A percentile compares a stretch with the other conserved stretches of the same genome.
Evolutionary conservation across 2,797 vertebrate species (phyloP).

Genomic region (Crenichthys baileyi): DNA sequence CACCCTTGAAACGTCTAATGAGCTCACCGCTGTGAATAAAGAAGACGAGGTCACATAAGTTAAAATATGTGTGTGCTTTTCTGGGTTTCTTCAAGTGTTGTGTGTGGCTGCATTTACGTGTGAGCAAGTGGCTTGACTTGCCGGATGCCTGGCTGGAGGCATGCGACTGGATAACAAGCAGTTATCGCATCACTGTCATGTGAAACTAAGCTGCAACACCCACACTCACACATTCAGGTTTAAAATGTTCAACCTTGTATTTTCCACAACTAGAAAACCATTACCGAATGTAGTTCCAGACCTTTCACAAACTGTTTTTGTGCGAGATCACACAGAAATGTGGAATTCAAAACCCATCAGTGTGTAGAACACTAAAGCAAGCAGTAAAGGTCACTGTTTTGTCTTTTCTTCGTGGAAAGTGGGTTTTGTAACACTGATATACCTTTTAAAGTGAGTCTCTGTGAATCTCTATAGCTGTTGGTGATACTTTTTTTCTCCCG

Average conservation of each 20-base stretch:
- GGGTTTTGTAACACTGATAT: background rate
- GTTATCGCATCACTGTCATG: slow-evolving; percentile 32
- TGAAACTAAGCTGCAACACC: slow-evolving; percentile 17
- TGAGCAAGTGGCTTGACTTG: slow-evolving; percentile 22
- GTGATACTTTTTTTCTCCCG: background rate
- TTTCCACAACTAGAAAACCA: slow-evolving; percentile 12
- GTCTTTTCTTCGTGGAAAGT: background rate
- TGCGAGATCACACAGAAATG: slow-evolving; percentile 1
- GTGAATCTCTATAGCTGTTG: background rate
- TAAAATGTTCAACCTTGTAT: slow-evolving; percentile 7
- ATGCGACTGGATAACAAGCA: slow-evolving; percentile 29
- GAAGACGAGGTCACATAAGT: slow-evolving; percentile 56
- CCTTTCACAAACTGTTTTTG: slow-evolving; percentile 1
- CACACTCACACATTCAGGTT: background rate
- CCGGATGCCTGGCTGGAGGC: slow-evolving; percentile 17
- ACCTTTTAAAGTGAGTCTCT: background rate
- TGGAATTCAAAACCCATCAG: background rate
- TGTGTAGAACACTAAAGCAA: background rate
- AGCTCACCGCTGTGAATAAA: slow-evolving; percentile 59
- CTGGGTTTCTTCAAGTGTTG: background rate
- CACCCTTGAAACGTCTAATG: slow-evolving; percentile 72
- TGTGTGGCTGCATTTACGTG: slow-evolving; percentile 5
- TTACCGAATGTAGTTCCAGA: background rate
- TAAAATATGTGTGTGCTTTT: slow-evolving; percentile 5
- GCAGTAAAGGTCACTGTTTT: background rate